Evolutionary conservation across 2,113 vertebrate species (phyloP).

Genomic region (Tringa solitaria): DNA sequence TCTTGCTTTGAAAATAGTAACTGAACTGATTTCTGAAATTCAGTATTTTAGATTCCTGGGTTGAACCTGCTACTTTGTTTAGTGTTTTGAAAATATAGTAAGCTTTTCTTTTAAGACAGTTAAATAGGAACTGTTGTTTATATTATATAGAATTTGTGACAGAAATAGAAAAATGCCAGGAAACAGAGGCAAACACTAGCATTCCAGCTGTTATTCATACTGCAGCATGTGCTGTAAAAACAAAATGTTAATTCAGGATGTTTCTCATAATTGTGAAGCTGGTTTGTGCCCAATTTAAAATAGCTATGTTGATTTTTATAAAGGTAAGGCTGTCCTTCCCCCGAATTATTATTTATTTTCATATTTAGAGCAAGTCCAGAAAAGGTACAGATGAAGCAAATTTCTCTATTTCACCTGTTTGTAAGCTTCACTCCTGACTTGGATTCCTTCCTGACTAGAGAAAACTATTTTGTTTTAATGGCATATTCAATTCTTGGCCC

Average conservation of each 20-base stretch:
- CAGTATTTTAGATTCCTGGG: background rate
- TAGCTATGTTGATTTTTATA: background rate
- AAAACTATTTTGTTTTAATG: background rate
- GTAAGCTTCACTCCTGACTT: background rate
- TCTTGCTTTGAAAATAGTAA: background rate
- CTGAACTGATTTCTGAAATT: background rate
- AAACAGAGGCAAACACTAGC: background rate
- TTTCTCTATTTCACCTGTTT: background rate
- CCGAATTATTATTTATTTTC: background rate
- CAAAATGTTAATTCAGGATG: background rate
- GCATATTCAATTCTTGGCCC: background rate
- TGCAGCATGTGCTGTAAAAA: background rate
- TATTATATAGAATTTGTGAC: constrained; percentile 4
- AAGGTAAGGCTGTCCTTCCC: background rate
- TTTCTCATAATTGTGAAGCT: background rate
- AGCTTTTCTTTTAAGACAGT: background rate
- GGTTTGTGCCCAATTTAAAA: background rate
- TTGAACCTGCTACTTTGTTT: background rate
- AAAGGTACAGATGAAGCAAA: background rate
- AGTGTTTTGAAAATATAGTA: background rate
- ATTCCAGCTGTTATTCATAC: background rate
- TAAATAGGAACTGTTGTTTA: constrained; percentile 17
- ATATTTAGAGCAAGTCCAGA: background rate
- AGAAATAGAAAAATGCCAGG: constrained; percentile 43
- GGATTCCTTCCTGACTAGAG: background rate